Evolutionary conservation across 1,140 invertebrate genomes (phyloP).

Genomic region (Galendromus occidentalis): DNA sequence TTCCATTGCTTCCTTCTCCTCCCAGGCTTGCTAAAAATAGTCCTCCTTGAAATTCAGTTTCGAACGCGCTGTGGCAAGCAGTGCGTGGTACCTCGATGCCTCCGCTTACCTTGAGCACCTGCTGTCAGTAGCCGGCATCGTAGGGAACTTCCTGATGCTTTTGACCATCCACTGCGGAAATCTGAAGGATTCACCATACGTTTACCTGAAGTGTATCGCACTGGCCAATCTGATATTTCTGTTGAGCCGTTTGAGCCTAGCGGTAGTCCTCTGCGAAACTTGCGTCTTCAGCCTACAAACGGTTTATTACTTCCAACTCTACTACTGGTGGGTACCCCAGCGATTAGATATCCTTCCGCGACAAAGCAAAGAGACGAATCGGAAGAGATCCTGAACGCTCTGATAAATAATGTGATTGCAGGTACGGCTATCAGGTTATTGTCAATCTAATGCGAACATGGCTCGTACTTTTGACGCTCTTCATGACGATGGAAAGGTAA

Average conservation of each 20-base stretch:
- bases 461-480: not conserved
- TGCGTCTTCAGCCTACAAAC: not conserved
- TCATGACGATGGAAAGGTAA: slow-evolving; percentile 6
- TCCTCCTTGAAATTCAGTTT: too few species aligned
- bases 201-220: not conserved
- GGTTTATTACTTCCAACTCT: not conserved
- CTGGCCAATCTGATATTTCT: not conserved
- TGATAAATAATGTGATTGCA: not conserved
- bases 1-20: too few species aligned
- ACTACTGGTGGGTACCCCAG: not conserved
- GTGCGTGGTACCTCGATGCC: too few species aligned
- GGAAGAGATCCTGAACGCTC: too few species aligned
- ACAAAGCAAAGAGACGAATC: too few species aligned
- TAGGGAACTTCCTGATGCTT: not conserved
- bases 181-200: not conserved
- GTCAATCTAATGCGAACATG: not conserved
- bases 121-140: not conserved
- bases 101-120: too few species aligned
- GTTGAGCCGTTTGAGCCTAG: not conserved
- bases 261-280: not conserved
- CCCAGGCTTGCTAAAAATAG: too few species aligned
- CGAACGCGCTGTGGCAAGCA: too few species aligned
- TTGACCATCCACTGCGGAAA: not conserved
- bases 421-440: not conserved
- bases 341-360: too few species aligned